phyloP scores from a whole-genome alignment of 2,888 invertebrate genomes.

The Spisula solida region DNA sequence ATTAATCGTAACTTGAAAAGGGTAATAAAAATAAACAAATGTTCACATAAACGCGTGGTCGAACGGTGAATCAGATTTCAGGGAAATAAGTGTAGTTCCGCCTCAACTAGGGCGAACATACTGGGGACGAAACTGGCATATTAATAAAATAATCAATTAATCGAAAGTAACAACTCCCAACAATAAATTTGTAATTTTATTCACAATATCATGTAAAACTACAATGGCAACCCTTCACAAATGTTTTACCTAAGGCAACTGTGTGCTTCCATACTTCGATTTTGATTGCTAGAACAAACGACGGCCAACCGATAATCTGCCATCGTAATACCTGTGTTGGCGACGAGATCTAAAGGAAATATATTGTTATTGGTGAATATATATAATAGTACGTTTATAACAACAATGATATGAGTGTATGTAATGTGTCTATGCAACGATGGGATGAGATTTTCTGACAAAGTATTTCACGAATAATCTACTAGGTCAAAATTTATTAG shows the following conservation, averaged over 20 bases:
- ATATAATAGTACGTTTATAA: no score
- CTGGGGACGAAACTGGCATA: background rate
- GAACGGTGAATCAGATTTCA: no score
- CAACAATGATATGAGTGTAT: no score
- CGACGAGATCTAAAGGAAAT: no score
- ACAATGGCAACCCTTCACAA: background rate
- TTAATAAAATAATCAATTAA: background rate
- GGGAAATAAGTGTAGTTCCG: background rate
- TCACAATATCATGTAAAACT: background rate
- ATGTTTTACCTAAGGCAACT: constrained; percentile 92
- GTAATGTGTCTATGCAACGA: no score
- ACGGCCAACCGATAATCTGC: constrained; percentile 93
- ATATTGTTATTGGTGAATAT: background rate
- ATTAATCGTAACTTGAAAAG: no score
- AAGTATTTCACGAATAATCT: background rate
- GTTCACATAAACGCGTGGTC: no score
- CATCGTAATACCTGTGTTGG: background rate
- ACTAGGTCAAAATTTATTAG: background rate
- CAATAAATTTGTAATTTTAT: background rate
- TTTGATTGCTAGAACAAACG: constrained; percentile 99
- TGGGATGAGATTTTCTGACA: background rate
- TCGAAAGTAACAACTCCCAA: background rate
- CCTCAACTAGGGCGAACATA: background rate
- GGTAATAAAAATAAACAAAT: no score
- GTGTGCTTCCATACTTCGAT: constrained; percentile 99